Evolutionary conservation across 2,113 vertebrate genomes (phyloP), one percentile per base, ranked within the genome.

Genomic region (Thymallus thymallus): DNA sequence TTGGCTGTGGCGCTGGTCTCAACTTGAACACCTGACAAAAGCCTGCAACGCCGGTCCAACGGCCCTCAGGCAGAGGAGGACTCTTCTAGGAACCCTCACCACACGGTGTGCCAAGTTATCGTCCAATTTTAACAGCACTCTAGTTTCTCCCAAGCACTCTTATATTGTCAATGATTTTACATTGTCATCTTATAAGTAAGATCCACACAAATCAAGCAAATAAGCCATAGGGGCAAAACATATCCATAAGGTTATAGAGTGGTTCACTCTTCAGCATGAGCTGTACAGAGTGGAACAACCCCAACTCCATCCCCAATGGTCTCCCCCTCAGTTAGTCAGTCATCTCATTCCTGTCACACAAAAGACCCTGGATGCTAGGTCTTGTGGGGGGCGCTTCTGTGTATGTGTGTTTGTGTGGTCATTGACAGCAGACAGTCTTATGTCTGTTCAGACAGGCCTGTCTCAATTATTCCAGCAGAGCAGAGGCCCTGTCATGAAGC

Each of bases 311-410:
- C 84, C 78, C 73, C 69, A 72, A 73, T 71, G 48, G 73, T 80
- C 75, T 79, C 55, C 66, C 79, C 68, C 72, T 75, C 61, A 73
- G 41, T 45, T 45, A 26, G 35, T 51, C 12, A 14, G 85, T 89
- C 85, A 88, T 73, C 81, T 89, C 83, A 91, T 85, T 83, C 67
- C 67, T 71, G 61, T 75, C 60, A 81, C 79, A 90, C 89, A 90
- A 90, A 86, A 87, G 89, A 86, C 85, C 84, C 82, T 81, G 84
- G 84, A 85, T 81, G 82, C 78, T 86, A 20, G 72, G 51, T 75
- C 80, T 41, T 41, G 80, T 61, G 61, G 70, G 81, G 63, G 29
- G 63, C 0, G 46, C 51, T 20, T 66, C 3, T 30, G 84, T 75
- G 76, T n/a, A n/a, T 80, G 46, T 80, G 80, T 75, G 82, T 77